These are phyloP conservation scores for Odontamblyopus lacepedii DNA, from an alignment of 2,797 vertebrate genomes.

Conservation along the genomic window DNA sequence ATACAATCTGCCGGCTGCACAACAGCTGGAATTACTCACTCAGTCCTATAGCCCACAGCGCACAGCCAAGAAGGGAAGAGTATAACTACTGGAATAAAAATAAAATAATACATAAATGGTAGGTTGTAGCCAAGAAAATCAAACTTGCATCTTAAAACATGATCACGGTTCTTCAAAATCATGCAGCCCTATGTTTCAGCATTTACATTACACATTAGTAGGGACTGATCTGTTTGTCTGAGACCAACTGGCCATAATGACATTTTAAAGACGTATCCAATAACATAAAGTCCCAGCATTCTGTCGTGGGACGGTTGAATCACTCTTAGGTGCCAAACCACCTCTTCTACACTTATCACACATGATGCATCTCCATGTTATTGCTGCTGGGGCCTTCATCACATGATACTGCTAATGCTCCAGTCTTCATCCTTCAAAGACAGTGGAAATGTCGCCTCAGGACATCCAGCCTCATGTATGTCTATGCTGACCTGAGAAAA, in stretches of 20 bases:
- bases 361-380: conserved; percentile 18
- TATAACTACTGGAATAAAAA: too few relatives aligned
- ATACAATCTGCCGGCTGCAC: conserved; percentile 50
- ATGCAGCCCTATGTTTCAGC: too few relatives aligned
- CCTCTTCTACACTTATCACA: conserved; percentile 11
- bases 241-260: background rate
- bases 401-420: conserved; percentile 32
- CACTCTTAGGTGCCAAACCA: conserved; percentile 35
- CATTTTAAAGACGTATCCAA: background rate
- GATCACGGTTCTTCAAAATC: too few relatives aligned
- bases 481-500: conserved; percentile 36
- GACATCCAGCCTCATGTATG: conserved; percentile 23
- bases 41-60: conserved; percentile 22
- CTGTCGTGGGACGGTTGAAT: conserved; percentile 5
- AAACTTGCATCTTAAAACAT: too few relatives aligned
- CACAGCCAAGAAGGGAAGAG: conserved; percentile 12
- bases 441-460: conserved; percentile 20
- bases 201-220: too few relatives aligned
- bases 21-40: conserved; percentile 70
- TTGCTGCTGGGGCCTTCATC: conserved; percentile 33
- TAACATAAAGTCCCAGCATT: conserved; percentile 23
- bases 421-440: conserved; percentile 42
- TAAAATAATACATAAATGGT: too few relatives aligned
- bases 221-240: background rate
- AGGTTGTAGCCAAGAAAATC: too few relatives aligned